A percentile compares a stretch with the other conserved stretches of the same genome.
phyloP scores from a whole-genome alignment of 2,888 invertebrate species.

The Bombylius discolor region DNA sequence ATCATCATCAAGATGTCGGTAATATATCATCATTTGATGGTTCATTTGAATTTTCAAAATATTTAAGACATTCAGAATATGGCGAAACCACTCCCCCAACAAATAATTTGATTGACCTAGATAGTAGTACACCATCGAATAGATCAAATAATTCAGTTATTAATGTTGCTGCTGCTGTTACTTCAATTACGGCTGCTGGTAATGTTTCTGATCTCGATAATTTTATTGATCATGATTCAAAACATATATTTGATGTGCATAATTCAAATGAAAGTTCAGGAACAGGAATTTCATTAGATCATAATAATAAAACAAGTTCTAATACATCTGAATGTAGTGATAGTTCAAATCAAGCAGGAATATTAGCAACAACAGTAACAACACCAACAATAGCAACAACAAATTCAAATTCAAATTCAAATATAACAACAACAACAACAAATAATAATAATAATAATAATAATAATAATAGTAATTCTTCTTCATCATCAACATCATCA shows the following conservation, averaged over 20 bases:
- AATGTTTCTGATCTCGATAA: not conserved
- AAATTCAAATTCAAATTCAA: too few species aligned
- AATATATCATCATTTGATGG: slow-evolving; percentile 24
- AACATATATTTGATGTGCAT: slow-evolving; percentile 33
- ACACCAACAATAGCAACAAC: too few species aligned
- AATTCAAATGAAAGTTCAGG: slow-evolving; percentile 20
- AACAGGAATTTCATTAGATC: slow-evolving; percentile 2
- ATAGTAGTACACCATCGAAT: slow-evolving; percentile 20
- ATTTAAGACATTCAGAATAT: slow-evolving; percentile 33
- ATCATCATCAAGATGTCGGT: slow-evolving; percentile 14
- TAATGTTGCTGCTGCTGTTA: too few species aligned
- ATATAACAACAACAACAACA: too few species aligned
- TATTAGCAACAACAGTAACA: too few species aligned
- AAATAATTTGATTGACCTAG: slow-evolving; percentile 29
- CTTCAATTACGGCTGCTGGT: not conserved
- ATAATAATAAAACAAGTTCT: slow-evolving; percentile 1
- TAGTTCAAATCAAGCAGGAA: slow-evolving; percentile 4
- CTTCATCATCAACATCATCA: not conserved
- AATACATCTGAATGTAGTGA: slow-evolving; percentile 7
- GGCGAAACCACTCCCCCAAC: slow-evolving; percentile 16
- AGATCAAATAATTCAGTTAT: not conserved
- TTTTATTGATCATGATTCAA: slow-evolving; percentile 33
- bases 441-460: not conserved
- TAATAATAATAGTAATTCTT: not conserved
- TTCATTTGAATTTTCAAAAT: slow-evolving; percentile 35